phyloP scores from a whole-genome alignment of 2,888 invertebrate genomes.

The Polyommatus icarus region DNA sequence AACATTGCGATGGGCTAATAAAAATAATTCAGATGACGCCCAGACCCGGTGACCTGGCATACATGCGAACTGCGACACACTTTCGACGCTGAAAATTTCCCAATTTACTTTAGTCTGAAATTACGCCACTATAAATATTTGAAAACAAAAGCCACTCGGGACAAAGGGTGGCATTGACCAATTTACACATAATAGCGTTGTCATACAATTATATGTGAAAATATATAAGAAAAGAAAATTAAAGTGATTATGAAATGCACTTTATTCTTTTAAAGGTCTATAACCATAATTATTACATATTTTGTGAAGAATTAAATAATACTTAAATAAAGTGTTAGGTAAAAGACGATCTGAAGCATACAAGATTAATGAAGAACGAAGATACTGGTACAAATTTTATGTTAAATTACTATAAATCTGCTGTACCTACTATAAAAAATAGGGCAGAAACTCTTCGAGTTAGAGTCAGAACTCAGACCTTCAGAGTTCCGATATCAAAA shows the following conservation, averaged over 20 bases:
- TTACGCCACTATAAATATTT: constrained; percentile 43
- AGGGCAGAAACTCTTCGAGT: too few relatives aligned
- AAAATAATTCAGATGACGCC: constrained; percentile 64
- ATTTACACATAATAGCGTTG: constrained; percentile 37
- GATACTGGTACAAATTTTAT: too few relatives aligned
- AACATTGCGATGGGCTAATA: constrained; percentile 49
- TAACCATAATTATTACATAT: background rate
- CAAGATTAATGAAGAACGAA: background rate
- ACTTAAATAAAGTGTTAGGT: background rate
- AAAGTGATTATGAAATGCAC: background rate
- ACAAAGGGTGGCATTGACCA: constrained; percentile 36
- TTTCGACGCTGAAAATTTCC: constrained; percentile 58
- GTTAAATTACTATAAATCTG: too few relatives aligned
- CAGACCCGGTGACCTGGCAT: constrained; percentile 64
- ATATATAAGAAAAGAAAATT: constrained; percentile 3
- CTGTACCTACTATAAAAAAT: too few relatives aligned
- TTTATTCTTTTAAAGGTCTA: constrained; percentile 8
- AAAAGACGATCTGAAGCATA: background rate
- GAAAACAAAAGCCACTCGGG: constrained; percentile 38
- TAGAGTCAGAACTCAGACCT: too few relatives aligned
- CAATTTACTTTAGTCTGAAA: constrained; percentile 52
- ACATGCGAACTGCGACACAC: constrained; percentile 66
- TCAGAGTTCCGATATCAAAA: background rate
- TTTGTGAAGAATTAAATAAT: background rate
- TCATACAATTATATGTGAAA: constrained; percentile 31